phyloP scores from a whole-genome alignment of 2,797 vertebrate genomes.

The Hoplostethus mediterraneus region DNA sequence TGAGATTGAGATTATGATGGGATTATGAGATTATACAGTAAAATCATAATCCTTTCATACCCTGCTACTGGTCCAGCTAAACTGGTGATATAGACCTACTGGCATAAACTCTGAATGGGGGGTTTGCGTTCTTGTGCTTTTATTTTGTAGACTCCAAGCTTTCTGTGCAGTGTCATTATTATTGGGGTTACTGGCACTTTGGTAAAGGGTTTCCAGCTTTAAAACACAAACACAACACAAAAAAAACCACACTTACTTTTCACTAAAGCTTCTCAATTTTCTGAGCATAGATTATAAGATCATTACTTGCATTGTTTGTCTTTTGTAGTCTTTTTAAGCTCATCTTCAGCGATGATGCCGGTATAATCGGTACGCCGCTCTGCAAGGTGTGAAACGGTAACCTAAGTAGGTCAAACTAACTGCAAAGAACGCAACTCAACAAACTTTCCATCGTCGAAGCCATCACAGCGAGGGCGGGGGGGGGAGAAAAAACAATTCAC shows the following conservation, averaged over 20 bases:
- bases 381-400: conserved; percentile 48
- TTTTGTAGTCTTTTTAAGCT: background rate
- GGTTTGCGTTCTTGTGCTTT: no score
- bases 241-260: background rate
- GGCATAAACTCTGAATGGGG: no score
- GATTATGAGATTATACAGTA: background rate
- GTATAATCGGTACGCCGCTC: conserved; percentile 1
- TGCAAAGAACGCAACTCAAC: conserved; percentile 68
- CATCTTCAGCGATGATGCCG: conserved; percentile 22
- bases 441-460: conserved; percentile 76
- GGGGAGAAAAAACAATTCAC: conserved; percentile 68
- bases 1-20: no score
- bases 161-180: no score
- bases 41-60: background rate
- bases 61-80: background rate
- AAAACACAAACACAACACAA: background rate
- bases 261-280: background rate
- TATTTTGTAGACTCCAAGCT: no score
- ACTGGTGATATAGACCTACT: no score
- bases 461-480: conserved; percentile 61
- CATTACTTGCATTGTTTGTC: background rate
- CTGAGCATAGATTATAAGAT: background rate
- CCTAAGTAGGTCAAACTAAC: conserved; percentile 85
- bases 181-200: no score
- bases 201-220: no score